phyloP scores from a whole-genome alignment of 2,888 invertebrate genomes.

The Cremastinae sp. region DNA sequence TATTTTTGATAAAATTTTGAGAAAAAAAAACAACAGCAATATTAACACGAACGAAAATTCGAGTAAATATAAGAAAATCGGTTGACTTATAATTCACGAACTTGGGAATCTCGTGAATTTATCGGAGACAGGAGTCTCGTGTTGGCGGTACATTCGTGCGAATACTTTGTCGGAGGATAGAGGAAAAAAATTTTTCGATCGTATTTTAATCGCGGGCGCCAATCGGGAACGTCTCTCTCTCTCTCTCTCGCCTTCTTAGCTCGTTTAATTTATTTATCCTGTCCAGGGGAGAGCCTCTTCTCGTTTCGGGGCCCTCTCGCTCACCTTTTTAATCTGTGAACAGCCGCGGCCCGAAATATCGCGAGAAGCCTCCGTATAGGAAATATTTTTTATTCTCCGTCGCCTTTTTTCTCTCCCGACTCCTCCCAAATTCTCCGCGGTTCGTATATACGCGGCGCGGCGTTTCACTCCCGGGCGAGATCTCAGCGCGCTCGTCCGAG shows the following conservation, averaged over 20 bases:
- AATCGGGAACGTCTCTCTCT: slow-evolving; percentile 45
- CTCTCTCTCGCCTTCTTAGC: slow-evolving; percentile 2
- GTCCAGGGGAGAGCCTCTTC: slow-evolving; percentile 33
- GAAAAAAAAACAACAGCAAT: too few species aligned
- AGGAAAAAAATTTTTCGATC: slow-evolving; percentile 57
- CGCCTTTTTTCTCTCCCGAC: slow-evolving; percentile 25
- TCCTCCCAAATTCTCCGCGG: slow-evolving; percentile 50
- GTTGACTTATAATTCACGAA: slow-evolving; percentile 20
- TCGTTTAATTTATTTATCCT: slow-evolving; percentile 63
- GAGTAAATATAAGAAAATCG: too few species aligned
- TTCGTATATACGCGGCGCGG: slow-evolving; percentile 9
- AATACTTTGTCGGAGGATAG: slow-evolving; percentile 43
- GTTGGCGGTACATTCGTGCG: slow-evolving; percentile 18
- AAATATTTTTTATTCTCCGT: slow-evolving; percentile 31
- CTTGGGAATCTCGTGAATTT: slow-evolving; percentile 18
- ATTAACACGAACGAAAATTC: too few species aligned
- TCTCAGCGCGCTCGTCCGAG: too few species aligned
- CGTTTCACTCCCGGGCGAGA: slow-evolving; percentile 29
- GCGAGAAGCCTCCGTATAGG: slow-evolving; percentile 43
- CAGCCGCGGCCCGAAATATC: slow-evolving; percentile 43
- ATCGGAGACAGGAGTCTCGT: slow-evolving; percentile 20
- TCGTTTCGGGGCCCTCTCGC: slow-evolving; percentile 34
- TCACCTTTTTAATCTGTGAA: slow-evolving; percentile 63
- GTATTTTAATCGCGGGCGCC: slow-evolving; percentile 63
- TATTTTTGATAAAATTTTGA: too few species aligned